These are phyloP conservation scores for Anoplius nigerrimus DNA, from an alignment of 2,888 invertebrate species.

Conservation along the genomic window DNA sequence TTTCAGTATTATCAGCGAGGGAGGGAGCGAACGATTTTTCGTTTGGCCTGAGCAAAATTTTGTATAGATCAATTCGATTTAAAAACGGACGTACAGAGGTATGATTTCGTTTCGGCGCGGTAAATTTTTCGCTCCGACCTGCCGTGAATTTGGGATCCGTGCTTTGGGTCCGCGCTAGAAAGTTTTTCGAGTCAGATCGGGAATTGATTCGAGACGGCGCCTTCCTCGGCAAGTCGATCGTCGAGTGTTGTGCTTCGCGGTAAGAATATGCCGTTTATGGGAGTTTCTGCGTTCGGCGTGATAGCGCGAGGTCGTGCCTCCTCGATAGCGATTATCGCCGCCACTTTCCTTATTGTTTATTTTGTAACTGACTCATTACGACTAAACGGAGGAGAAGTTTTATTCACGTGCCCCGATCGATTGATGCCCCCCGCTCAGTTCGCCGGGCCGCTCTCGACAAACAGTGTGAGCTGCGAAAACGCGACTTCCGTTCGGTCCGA, in stretches of 20 bases:
- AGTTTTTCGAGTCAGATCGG: too few relatives aligned
- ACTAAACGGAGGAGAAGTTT: constrained; percentile 33
- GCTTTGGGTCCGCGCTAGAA: too few relatives aligned
- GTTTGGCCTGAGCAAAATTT: too few relatives aligned
- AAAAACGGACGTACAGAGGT: too few relatives aligned
- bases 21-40: too few relatives aligned
- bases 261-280: constrained; percentile 23
- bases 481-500: neutral
- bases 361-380: constrained; percentile 51
- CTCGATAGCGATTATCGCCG: constrained; percentile 60
- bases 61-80: too few relatives aligned
- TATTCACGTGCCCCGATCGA: constrained; percentile 21
- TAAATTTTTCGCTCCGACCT: too few relatives aligned
- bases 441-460: neutral
- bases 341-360: constrained; percentile 58
- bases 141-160: too few relatives aligned
- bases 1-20: too few relatives aligned
- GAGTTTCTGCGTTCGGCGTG: constrained; percentile 31
- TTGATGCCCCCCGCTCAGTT: too few relatives aligned
- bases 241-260: constrained; percentile 9
- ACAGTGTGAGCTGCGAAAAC: constrained; percentile 3
- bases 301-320: constrained; percentile 59
- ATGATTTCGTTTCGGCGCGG: too few relatives aligned
- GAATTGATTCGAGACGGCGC: neutral
- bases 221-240: neutral